These are phyloP conservation scores for Stigmatopora argus DNA, from an alignment of 2,113 vertebrate genomes.

Conservation along the genomic window DNA sequence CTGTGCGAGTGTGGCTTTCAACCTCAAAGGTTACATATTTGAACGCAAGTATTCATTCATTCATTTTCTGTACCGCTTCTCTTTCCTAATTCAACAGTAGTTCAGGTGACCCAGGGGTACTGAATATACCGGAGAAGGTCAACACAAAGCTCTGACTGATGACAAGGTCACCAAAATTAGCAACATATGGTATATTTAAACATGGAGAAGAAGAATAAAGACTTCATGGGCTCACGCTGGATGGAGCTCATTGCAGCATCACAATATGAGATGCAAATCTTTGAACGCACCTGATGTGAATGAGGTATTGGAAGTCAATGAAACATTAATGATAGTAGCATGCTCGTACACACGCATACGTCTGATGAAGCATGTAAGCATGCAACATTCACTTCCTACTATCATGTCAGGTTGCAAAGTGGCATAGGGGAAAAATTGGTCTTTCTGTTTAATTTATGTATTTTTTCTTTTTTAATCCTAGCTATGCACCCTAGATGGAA, in stretches of 20 bases:
- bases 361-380: constrained; percentile 22
- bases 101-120: constrained; percentile 9
- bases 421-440: neutral
- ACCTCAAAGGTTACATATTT: constrained; percentile 19
- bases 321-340: constrained; percentile 41
- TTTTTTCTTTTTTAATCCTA: too few species aligned
- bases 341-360: constrained; percentile 22
- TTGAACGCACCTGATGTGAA: constrained; percentile 30
- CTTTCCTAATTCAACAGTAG: constrained; percentile 20
- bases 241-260: neutral
- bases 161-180: constrained; percentile 10
- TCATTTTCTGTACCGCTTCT: neutral
- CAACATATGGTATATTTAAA: constrained; percentile 20
- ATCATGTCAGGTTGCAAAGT: constrained; percentile 5
- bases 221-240: neutral
- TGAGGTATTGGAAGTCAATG: constrained; percentile 17
- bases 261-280: constrained; percentile 13
- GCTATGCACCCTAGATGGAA: too few species aligned
- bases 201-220: neutral
- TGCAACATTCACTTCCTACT: constrained; percentile 8
- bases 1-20: constrained; percentile 9
- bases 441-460: too few species aligned
- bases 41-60: constrained; percentile 29
- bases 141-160: constrained; percentile 14
- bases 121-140: constrained; percentile 11